These are phyloP conservation scores for Beaufortia kweichowensis DNA, from an alignment of 2,113 vertebrate species.

Conservation along the genomic window DNA sequence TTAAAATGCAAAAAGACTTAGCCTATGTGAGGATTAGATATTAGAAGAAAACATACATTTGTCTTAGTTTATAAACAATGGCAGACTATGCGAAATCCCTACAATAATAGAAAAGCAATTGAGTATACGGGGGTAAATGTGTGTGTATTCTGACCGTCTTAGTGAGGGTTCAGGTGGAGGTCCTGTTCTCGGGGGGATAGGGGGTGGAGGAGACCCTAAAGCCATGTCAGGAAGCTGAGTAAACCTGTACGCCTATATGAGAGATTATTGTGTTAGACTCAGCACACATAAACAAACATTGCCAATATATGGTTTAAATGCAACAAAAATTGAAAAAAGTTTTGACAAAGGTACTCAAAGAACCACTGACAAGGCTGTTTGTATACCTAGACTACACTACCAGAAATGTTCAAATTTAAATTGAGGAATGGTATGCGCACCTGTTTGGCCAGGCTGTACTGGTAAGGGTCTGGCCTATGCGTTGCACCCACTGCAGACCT, in stretches of 20 bases:
- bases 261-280: constrained; percentile 32
- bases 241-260: constrained; percentile 89
- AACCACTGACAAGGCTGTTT: too few relatives aligned
- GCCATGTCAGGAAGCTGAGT: constrained; percentile 98
- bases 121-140: constrained; percentile 14
- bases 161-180: constrained; percentile 85
- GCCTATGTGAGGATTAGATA: too few relatives aligned
- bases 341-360: too few relatives aligned
- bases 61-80: constrained; percentile 54
- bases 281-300: background rate
- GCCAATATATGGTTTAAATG: too few relatives aligned
- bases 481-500: constrained; percentile 93
- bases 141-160: constrained; percentile 74
- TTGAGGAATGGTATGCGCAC: constrained; percentile 72
- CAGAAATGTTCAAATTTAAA: background rate
- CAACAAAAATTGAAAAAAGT: too few relatives aligned
- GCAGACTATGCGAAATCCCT: constrained; percentile 28
- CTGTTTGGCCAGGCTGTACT: constrained; percentile 92
- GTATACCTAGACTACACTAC: too few relatives aligned
- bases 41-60: too few relatives aligned
- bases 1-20: too few relatives aligned
- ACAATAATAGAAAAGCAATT: constrained; percentile 29
- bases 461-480: constrained; percentile 89
- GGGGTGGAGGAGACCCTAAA: constrained; percentile 89
- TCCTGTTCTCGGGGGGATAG: constrained; percentile 90